These are phyloP conservation scores for Macrosteles quadrilineatus DNA, from an alignment of 1,140 invertebrate species.

Conservation along the genomic window DNA sequence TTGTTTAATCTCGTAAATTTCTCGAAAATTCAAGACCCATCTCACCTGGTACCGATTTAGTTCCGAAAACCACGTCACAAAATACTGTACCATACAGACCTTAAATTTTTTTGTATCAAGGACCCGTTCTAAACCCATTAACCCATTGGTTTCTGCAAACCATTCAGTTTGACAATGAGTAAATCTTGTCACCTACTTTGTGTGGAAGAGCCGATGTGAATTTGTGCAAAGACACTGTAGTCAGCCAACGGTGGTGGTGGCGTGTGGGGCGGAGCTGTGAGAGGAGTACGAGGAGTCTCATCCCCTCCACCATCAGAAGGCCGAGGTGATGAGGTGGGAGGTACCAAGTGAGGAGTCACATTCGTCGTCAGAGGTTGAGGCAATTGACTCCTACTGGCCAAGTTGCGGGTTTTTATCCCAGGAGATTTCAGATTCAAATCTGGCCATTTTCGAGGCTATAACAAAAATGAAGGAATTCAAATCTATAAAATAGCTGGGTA, in stretches of 20 bases:
- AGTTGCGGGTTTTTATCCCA: constrained; percentile 78
- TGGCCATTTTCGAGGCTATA: constrained; percentile 80
- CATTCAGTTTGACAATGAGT: too few species aligned
- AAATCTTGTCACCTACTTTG: too few species aligned
- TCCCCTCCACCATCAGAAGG: constrained; percentile 51
- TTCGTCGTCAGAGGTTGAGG: constrained; percentile 46
- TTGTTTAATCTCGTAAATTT: too few species aligned
- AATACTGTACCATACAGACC: too few species aligned
- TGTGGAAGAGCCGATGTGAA: constrained; percentile 48
- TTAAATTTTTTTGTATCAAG: too few species aligned
- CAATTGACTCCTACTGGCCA: constrained; percentile 47
- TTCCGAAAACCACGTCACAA: too few species aligned
- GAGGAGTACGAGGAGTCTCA: constrained; percentile 45
- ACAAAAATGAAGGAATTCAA: constrained; percentile 8
- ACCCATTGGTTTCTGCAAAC: too few species aligned
- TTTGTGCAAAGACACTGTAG: constrained; percentile 54
- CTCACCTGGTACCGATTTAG: too few species aligned
- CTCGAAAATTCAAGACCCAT: too few species aligned
- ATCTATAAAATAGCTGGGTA: neutral
- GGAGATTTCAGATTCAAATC: constrained; percentile 85
- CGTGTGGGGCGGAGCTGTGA: constrained; percentile 50
- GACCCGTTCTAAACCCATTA: too few species aligned
- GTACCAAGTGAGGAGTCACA: constrained; percentile 5
- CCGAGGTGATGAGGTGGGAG: constrained; percentile 26
- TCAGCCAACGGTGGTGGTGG: constrained; percentile 45